Base-by-base conservation (phyloP, 2,797 vertebrate genomes). In the Oophaga sylvatica region DNA sequence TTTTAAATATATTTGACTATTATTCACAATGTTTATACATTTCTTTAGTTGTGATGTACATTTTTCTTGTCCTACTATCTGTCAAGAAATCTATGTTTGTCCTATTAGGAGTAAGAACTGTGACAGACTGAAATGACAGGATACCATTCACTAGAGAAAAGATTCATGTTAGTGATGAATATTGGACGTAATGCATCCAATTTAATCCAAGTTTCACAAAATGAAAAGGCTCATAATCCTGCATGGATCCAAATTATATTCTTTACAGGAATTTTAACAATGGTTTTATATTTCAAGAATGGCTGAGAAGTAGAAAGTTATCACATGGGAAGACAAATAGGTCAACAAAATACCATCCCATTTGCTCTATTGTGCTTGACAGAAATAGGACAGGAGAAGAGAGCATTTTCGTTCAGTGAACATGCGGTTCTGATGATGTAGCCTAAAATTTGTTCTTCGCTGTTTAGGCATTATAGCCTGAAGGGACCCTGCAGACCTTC, bases 371-470 rank as follows among this genome's bases (percentile, higher is more conserved):
- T 91, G 75, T 86, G 83, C 89, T 89, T 95, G 94, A 95, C 94
- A 95, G 93, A 95, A 93, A 91, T 92, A 93, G 92, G 91, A 88
- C 92, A 92, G 86, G 86, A 83, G 90, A 82, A 90, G 77, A 91
- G 88, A 76, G 35, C 82, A 89, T 82, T 90, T 88, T 81, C 90
- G 87, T 83, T 87, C 90, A 82, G 68, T 90, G 89, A 90, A 91
- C 87, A 92, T 78, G 77, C 73, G 73, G 88, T 91, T 90, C 89
- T 92, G 92, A 92, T 93, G 91, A 93, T 93, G 90, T 90, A 90
- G 92, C 91, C 90, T 90, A 89, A 90, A 91, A 91, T 93, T 91
- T 90, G 90, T 91, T 91, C 88, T 92, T 62, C 67, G 71, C 85
- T 92, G 85, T 81, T 91, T 93, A 91, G 86, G 87, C 77, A 87